Base-by-base conservation (phyloP, 2,797 vertebrate species). In the Knipowitschia caucasica region DNA sequence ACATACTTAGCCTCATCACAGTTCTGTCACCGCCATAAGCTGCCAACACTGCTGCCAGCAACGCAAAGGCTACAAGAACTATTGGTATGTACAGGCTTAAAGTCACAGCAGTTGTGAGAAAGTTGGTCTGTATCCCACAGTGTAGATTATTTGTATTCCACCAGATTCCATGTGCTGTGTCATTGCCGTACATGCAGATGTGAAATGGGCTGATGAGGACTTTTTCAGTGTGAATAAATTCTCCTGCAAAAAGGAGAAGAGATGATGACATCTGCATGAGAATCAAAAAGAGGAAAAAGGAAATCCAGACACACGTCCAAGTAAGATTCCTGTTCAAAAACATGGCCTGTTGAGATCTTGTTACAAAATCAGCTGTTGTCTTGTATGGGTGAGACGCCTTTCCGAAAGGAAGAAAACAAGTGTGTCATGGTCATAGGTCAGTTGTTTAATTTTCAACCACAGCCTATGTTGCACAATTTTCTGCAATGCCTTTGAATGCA, bases 1-100 rank as follows among this genome's bases (percentile, higher is more conserved):
- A 1, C 35, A 35, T 2, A 47, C 78, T 71, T 0, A 66, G 24
- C 31, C 38, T 24, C 20, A 76, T 30, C 2, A 31, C 27, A n/a
- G 45, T 5, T 62, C 6, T n/a, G 39, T 82, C 67, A 62, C 51
- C 56, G 30, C 24, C 24, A 7, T 58, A 69, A 14, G 31, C 43
- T 14, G 68, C 49, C 0, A 73, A 56, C 27, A 76, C 12, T 44
- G 58, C 3, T n/a, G 60, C 45, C 44, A 83, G 50, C 27, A 73
- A 44, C n/a, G 67, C 66, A 46, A 85, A 84, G 30, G 42, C 38
- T 53, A 79, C 64, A 0, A 83, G 56, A 44, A 64, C 63, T 43
- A 81, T 0, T 2, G 75, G 59, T 14, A 20, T 4, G 11, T 66
- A 74, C 26, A 77, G 40, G 31, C 38, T 12, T 18, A 78, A 8